Conservation (phyloP, 2,113 vertebrate species). For the Cettia cetti region DNA sequence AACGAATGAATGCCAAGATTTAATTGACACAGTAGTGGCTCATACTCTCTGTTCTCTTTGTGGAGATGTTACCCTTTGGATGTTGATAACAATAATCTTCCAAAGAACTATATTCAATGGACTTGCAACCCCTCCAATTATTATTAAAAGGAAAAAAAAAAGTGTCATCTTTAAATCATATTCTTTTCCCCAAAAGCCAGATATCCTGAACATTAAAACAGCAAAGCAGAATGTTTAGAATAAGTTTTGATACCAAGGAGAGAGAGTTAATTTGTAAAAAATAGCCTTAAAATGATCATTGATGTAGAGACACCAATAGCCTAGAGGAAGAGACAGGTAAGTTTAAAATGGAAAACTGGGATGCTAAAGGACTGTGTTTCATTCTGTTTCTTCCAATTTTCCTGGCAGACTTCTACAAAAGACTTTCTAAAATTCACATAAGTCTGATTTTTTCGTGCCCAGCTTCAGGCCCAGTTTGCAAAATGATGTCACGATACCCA, state of each 20-base stretch:
- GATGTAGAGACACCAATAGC: background rate
- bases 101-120: background rate
- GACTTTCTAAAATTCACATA: background rate
- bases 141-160: background rate
- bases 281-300: background rate
- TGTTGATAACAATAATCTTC: constrained; percentile 21
- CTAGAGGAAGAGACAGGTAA: background rate
- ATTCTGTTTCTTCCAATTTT: background rate
- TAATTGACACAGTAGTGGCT: constrained; percentile 43
- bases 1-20: constrained; percentile 67
- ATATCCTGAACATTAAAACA: background rate
- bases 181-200: background rate
- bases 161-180: background rate
- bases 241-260: background rate
- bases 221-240: background rate
- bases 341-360: background rate
- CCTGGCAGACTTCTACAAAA: background rate
- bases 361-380: background rate
- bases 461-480: background rate
- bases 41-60: constrained; percentile 13
- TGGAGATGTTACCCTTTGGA: constrained; percentile 9
- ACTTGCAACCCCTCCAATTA: background rate
- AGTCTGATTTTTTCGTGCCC: background rate
- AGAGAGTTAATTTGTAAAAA: background rate
- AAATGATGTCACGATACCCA: background rate